Base-by-base conservation (phyloP, 2,797 vertebrate species). In the Varecia variegata region DNA sequence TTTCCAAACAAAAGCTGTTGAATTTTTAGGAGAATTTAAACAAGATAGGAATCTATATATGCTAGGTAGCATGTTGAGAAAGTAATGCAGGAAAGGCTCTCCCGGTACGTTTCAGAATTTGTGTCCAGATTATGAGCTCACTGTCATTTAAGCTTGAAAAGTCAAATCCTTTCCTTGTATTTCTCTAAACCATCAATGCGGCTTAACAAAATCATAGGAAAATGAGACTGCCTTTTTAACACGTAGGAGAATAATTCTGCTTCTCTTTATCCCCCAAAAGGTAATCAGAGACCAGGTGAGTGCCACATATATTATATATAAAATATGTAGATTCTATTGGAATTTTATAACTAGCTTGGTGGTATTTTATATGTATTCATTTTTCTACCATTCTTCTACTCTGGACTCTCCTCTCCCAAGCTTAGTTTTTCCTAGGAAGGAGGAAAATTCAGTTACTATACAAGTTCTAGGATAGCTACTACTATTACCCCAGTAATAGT, bases 361-460 rank as follows among this genome's bases (percentile, higher is more conserved):
- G 14, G 47, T 58, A 32, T 90, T 74, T 83, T 54, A 56, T 14
- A 76, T 10, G 5, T 56, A 45, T 20, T 62, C 88, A 67, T 65
- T 90, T 96, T 93, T 82, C 40, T 80, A 93, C 87, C 4, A 74
- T 93, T 93, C 18, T 67, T 87, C 73, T 88, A 62, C 30, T 76
- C 56, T 38, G 0, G 47, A 70, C 35, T 88, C n/a, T 74, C 47
- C 38, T 56, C 32, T 58, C 30, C 13, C 35, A 80, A 58, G 27
- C 18, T 70, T 68, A 62, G 32, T 54, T 85, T 73, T 93, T 47
- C 47, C 17, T 40, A 65, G 40, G 74, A 87, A 73, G 94, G 50
- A 82, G 40, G 81, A 85, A 88, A 38, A 62, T 62, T 25, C 40
- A 86, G 50, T 83, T 70, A 77, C 13, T 58, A 30, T 8, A 27